A percentile compares a stretch with the other conserved stretches of the same genome.
Evolutionary conservation across 2,888 invertebrate genomes (phyloP).

Genomic region (Minunthozetes semirufus): DNA sequence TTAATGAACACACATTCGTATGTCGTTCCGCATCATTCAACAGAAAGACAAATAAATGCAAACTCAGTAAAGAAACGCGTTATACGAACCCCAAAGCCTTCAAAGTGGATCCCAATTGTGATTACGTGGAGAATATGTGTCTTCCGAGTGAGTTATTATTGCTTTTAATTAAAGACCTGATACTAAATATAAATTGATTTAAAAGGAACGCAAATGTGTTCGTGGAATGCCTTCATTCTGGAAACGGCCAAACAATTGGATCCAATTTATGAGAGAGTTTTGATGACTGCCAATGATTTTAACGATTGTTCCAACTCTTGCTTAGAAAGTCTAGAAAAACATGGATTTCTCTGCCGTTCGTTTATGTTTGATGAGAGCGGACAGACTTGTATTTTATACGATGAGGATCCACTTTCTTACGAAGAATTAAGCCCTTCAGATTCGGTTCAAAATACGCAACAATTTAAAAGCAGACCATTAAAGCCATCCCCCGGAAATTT

Average conservation of each 20-base stretch:
- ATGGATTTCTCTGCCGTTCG: slow-evolving; percentile 51
- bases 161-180: too few relatives aligned
- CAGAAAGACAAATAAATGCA: slow-evolving; percentile 67
- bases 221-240: slow-evolving; percentile 42
- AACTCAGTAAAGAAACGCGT: slow-evolving; percentile 71
- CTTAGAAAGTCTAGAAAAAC: slow-evolving; percentile 41
- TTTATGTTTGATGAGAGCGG: slow-evolving; percentile 82
- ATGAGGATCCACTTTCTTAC: slow-evolving; percentile 54
- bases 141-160: slow-evolving; percentile 61
- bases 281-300: slow-evolving; percentile 41
- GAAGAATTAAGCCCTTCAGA: slow-evolving; percentile 64
- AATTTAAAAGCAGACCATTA: slow-evolving; percentile 36
- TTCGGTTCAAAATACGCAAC: background rate
- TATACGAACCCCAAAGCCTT: slow-evolving; percentile 76
- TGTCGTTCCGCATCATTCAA: slow-evolving; percentile 82
- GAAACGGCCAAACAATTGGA: slow-evolving; percentile 43
- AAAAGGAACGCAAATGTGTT: slow-evolving; percentile 39
- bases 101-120: slow-evolving; percentile 76
- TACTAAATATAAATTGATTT: too few relatives aligned
- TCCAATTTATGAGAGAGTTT: slow-evolving; percentile 42
- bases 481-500: slow-evolving; percentile 42
- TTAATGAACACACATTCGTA: slow-evolving; percentile 67
- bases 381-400: slow-evolving; percentile 76
- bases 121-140: slow-evolving; percentile 85
- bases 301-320: slow-evolving; percentile 43